phyloP scores from a whole-genome alignment of 1,140 invertebrate species.

The Pogonomyrmex barbatus region DNA sequence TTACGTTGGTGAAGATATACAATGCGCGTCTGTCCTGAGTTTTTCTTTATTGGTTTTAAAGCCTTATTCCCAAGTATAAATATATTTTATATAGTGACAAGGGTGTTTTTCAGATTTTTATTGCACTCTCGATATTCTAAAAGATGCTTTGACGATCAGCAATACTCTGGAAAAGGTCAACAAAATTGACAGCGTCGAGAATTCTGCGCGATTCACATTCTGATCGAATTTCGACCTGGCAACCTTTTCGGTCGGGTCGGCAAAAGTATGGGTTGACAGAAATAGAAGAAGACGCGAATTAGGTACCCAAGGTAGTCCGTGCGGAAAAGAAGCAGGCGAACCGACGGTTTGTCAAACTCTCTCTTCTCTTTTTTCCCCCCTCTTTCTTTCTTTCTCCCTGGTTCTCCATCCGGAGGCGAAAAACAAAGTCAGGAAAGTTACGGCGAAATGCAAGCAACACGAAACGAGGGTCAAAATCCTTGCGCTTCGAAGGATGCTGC shows the following conservation, averaged over 20 bases:
- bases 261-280: conserved; percentile 61
- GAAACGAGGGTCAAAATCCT: conserved; percentile 86
- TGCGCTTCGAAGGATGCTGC: conserved; percentile 82
- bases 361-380: conserved; percentile 49
- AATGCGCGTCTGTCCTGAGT: background rate
- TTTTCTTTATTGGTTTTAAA: background rate
- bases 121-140: background rate
- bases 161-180: conserved; percentile 8
- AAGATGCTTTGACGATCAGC: background rate
- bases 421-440: conserved; percentile 85
- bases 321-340: conserved; percentile 51
- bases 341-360: conserved; percentile 78
- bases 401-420: conserved; percentile 80
- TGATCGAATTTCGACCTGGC: conserved; percentile 69
- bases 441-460: conserved; percentile 85
- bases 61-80: background rate
- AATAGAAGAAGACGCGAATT: conserved; percentile 73
- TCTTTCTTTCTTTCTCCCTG: conserved; percentile 42
- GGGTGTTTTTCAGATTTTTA: background rate
- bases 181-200: background rate
- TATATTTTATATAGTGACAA: background rate
- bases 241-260: conserved; percentile 49
- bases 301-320: conserved; percentile 30
- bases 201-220: background rate
- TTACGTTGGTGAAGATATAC: background rate